Conservation (phyloP, 2,797 vertebrate genomes). For the Sebastes ruberrimus region DNA sequence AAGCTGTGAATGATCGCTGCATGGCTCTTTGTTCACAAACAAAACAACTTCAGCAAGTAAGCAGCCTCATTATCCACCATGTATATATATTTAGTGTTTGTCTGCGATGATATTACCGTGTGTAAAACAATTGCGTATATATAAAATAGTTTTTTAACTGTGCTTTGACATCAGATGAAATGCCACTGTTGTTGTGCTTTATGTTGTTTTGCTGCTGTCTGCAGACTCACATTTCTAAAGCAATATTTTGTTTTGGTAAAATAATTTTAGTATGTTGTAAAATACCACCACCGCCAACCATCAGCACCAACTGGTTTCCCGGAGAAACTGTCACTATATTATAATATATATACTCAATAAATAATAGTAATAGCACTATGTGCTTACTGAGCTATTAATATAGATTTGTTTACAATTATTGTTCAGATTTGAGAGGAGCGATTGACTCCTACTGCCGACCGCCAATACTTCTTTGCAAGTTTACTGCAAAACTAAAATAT, state of each 20-base stretch:
- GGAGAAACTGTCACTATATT: background rate
- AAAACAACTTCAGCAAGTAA: constrained; percentile 76
- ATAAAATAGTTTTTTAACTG: background rate
- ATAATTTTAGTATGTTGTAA: background rate
- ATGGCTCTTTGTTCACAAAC: constrained; percentile 75
- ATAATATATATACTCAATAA: background rate
- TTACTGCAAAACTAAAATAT: background rate
- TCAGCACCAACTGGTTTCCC: background rate
- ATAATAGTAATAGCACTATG: background rate
- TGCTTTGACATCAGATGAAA: background rate
- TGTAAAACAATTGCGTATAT: background rate
- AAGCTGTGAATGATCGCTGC: constrained; percentile 65
- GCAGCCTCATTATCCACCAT: background rate
- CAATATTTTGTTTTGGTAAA: background rate
- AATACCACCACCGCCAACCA: background rate
- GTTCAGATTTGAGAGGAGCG: background rate
- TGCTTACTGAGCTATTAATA: background rate
- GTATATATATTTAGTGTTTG: background rate
- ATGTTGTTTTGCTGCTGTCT: background rate
- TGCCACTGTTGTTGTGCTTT: background rate
- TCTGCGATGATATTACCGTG: background rate
- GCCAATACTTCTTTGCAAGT: background rate
- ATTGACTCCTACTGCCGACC: background rate
- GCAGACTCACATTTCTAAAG: background rate
- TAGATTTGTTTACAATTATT: background rate